Evolutionary conservation across 2,797 vertebrate genomes (phyloP), one percentile per base, ranked within the genome.

Genomic region (Ctenochaetus hawaiiensis): DNA sequence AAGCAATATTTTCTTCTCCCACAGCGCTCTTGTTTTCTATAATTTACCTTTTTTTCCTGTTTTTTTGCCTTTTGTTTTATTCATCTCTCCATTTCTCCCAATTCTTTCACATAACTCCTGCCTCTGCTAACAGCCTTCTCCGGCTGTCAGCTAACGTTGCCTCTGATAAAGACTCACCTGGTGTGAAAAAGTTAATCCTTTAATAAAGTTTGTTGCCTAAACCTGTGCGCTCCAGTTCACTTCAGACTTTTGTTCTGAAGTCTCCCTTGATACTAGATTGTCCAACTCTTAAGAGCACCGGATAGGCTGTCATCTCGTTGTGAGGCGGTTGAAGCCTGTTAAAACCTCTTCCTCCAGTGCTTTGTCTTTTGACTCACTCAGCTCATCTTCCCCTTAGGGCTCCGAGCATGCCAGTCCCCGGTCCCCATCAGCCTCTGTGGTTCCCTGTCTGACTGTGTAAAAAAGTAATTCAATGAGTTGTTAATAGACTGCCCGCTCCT

Each of bases 401-500:
- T 83, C 78, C 45, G 62, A 67, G 74, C 67, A 74, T 67, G 75
- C 82, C 80, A 78, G 87, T 87, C 79, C 45, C 67, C 53, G 10
- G 75, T 83, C 80, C 86, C 75, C 78, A 34, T 89, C 81, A 80
- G 77, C 85, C 80, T 77, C 43, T 37, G 54, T 64, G 72, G 45
- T 78, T 82, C 20, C 75, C 79, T 61, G 59, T 84, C 76, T 84
- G 82, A 73, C 81, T 85, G 30, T 80, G 78, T 88, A 63, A 87
- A 87, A 82, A 85, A 80, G n/a, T 61, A 76, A 82, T 78, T 87
- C 73, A 76, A 81, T 43, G 41, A 70, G 30, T 80, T 81, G 57
- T 87, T 89, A 84, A 88, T 88, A 77, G 76, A 86, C 83, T 88
- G 72, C 78, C 86, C 51, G 69, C 64, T 84, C 64, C 59, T 82